Evolutionary conservation across 53 echinoderm and acorn worm genomes (phyloP).

Genomic region (Hippasteria phrygiana): DNA sequence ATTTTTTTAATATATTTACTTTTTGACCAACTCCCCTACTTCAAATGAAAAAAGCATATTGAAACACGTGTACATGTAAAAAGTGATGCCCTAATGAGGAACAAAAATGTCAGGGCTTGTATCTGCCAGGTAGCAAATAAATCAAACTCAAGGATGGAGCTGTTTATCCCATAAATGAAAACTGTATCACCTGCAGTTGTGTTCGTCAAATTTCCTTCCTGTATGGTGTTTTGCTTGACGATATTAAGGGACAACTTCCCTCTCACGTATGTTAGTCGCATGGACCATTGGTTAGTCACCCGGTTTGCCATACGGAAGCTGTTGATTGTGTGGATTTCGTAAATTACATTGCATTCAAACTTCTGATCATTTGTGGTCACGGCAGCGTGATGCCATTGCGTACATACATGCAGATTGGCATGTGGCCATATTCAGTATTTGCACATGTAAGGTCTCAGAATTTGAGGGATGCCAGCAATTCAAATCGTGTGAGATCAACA

Average conservation of each 20-base stretch:
- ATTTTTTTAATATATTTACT: no score
- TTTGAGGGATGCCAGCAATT: not conserved
- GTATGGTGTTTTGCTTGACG: not conserved
- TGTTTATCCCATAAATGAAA: not conserved
- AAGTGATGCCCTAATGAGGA: no score
- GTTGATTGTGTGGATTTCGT: slow-evolving; percentile 18
- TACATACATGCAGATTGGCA: slow-evolving; percentile 37
- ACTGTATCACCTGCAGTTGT: not conserved
- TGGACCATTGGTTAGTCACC: slow-evolving; percentile 15
- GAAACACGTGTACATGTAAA: no score
- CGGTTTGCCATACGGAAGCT: slow-evolving; percentile 41
- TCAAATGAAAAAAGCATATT: no score
- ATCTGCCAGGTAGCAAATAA: no score
- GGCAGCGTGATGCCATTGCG: not conserved
- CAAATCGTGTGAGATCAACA: no score
- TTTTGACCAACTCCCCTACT: no score
- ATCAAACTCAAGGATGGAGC: no score
- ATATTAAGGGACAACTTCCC: slow-evolving; percentile 32
- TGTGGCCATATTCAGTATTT: slow-evolving; percentile 38
- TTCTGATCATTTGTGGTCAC: not conserved
- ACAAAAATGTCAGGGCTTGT: no score
- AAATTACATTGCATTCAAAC: slow-evolving; percentile 4
- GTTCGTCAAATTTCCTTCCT: not conserved
- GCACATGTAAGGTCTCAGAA: not conserved
- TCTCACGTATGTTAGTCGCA: no score